phyloP scores from a whole-genome alignment of 1,140 invertebrate species.

The Rhynchophorus ferrugineus region DNA sequence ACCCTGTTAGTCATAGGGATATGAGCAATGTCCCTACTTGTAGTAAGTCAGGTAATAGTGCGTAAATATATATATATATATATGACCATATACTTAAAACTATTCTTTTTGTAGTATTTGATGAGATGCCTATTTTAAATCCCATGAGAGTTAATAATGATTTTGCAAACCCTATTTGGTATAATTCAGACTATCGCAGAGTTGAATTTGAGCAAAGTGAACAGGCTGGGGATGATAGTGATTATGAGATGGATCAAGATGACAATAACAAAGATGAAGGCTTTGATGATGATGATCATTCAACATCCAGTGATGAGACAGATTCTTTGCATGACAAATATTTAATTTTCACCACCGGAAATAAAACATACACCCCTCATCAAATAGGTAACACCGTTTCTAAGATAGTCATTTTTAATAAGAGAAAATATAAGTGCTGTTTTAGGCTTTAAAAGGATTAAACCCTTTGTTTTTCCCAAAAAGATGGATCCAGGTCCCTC shows the following conservation, averaged over 20 bases:
- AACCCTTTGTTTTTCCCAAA: constrained; percentile 62
- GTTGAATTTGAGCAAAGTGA: constrained; percentile 42
- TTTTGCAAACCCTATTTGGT: constrained; percentile 43
- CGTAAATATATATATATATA: not conserved
- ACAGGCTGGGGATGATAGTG: constrained; percentile 36
- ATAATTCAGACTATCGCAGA: constrained; percentile 50
- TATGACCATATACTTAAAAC: not conserved
- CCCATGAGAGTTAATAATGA: constrained; percentile 11
- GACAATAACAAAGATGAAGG: constrained; percentile 26
- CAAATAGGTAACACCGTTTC: constrained; percentile 55
- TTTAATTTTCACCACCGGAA: constrained; percentile 80
- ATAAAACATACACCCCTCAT: constrained; percentile 79
- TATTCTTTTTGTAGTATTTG: constrained; percentile 3
- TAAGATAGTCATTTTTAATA: not conserved
- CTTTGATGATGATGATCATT: constrained; percentile 24
- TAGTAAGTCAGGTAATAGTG: constrained; percentile 21
- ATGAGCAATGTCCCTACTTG: constrained; percentile 29
- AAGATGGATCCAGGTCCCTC: constrained; percentile 60
- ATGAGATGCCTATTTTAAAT: constrained; percentile 16
- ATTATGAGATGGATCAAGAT: constrained; percentile 33
- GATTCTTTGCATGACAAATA: constrained; percentile 58
- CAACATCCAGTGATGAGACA: constrained; percentile 32
- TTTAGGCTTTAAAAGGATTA: constrained; percentile 68
- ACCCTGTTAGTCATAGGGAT: constrained; percentile 48
- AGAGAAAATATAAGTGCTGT: constrained; percentile 6